phyloP scores from a whole-genome alignment of 2,113 vertebrate genomes.

The Jaculus jaculus region DNA sequence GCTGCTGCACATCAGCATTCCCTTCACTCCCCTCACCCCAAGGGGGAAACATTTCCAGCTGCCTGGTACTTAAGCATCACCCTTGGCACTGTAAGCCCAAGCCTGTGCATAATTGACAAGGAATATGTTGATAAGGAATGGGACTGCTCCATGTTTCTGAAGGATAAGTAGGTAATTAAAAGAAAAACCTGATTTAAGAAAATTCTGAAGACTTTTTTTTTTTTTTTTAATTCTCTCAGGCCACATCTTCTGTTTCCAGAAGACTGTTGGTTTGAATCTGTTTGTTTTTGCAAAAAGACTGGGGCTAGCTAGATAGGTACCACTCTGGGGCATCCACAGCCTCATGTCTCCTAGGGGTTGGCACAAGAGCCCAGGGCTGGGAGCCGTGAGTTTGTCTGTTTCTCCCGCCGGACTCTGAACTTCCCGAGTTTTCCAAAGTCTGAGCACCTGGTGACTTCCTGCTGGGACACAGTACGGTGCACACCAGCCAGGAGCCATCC shows the following conservation, averaged over 20 bases:
- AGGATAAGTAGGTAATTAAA: constrained; percentile 80
- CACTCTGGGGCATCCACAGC: not conserved
- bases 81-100: constrained; percentile 48
- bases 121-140: constrained; percentile 73
- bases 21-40: constrained; percentile 56
- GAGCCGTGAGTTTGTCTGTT: not conserved
- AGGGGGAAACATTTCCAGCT: constrained; percentile 62
- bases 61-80: constrained; percentile 69
- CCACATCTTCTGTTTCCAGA: constrained; percentile 59
- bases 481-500: not conserved
- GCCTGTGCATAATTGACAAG: constrained; percentile 73
- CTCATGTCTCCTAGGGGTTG: not conserved
- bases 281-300: constrained; percentile 63
- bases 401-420: not conserved
- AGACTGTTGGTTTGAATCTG: constrained; percentile 49
- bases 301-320: not conserved
- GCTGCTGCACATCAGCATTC: constrained; percentile 63
- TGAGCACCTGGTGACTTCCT: not conserved
- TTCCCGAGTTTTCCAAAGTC: not conserved
- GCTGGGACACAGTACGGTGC: not conserved
- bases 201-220: constrained; percentile 51
- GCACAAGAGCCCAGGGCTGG: not conserved
- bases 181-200: constrained; percentile 77
- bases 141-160: constrained; percentile 69
- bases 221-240: constrained; percentile 43